Conservation (phyloP, 2,888 invertebrate genomes). For the Meandrusa payeni region DNA sequence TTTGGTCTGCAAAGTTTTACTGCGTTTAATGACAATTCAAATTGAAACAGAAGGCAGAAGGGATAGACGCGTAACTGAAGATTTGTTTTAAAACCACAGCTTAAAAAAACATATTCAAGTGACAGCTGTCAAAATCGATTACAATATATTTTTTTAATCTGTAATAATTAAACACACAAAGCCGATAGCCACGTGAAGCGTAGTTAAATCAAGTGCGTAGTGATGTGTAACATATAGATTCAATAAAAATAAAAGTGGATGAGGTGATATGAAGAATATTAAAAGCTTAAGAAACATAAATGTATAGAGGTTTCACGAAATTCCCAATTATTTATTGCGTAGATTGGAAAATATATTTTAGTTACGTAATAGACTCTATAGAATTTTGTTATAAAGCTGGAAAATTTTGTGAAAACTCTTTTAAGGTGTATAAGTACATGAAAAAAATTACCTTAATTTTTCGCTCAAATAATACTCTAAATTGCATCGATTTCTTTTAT, state of each 20-base stretch:
- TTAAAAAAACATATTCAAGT: not conserved
- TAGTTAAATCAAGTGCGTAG: constrained; percentile 4
- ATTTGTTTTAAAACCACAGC: constrained; percentile 14
- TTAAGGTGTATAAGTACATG: too few species aligned
- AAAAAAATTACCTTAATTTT: constrained; percentile 18
- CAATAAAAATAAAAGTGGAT: constrained; percentile 11
- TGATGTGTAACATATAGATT: constrained; percentile 10
- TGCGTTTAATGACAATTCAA: not conserved
- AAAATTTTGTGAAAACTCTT: too few species aligned
- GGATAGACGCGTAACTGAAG: constrained; percentile 10
- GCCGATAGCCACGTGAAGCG: constrained; percentile 21
- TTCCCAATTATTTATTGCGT: too few species aligned
- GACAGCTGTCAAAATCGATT: not conserved
- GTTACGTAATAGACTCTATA: too few species aligned
- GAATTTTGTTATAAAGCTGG: not conserved
- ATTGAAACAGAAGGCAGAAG: not conserved
- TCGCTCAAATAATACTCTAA: constrained; percentile 9
- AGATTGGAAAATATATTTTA: too few species aligned
- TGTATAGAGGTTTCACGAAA: not conserved
- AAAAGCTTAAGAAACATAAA: constrained; percentile 2
- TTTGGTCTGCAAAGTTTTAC: constrained; percentile 56
- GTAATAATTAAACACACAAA: constrained; percentile 16
- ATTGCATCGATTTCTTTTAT: too few species aligned
- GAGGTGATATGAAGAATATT: constrained; percentile 7
- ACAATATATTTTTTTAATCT: constrained; percentile 3